Percentiles rank a stretch among this genome's conserved stretches.
Evolutionary conservation across 2,888 invertebrate genomes (phyloP).

Genomic region (Nyleta sp.): DNA sequence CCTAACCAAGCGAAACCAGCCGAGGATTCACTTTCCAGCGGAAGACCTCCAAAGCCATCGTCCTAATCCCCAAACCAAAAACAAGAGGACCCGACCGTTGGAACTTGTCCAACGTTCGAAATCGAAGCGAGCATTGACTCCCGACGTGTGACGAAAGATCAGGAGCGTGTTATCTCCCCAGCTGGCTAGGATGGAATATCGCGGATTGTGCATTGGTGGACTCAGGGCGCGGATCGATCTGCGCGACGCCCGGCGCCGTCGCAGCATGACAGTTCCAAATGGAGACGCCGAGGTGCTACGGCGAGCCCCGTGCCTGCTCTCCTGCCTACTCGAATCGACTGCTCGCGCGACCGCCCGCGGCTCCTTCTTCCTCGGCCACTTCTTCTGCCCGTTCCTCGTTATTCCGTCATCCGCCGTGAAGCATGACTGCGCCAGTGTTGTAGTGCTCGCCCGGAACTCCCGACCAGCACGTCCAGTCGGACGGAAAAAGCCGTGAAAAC

Average conservation of each 20-base stretch:
- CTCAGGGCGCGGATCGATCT: slow-evolving; percentile 61
- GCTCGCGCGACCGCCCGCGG: slow-evolving; percentile 32
- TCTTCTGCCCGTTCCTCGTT: slow-evolving; percentile 17
- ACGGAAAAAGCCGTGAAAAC: slow-evolving; percentile 19
- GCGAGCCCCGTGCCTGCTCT: slow-evolving; percentile 53
- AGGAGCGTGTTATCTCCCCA: slow-evolving; percentile 38
- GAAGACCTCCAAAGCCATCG: no score
- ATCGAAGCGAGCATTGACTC: slow-evolving; percentile 9
- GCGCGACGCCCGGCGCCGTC: slow-evolving; percentile 63
- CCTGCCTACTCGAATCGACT: slow-evolving; percentile 52
- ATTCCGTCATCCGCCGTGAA: slow-evolving; percentile 28
- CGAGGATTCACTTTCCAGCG: no score
- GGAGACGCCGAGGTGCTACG: slow-evolving; percentile 61
- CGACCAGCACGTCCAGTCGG: not conserved
- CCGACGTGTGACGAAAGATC: not conserved
- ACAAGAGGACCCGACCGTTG: no score
- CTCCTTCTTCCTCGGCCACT: slow-evolving; percentile 33
- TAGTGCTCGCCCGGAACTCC: slow-evolving; percentile 13
- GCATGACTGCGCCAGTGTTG: slow-evolving; percentile 17
- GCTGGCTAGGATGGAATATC: slow-evolving; percentile 49
- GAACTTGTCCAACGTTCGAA: no score
- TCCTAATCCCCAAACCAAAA: no score
- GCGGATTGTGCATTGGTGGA: slow-evolving; percentile 53
- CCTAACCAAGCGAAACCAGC: no score
- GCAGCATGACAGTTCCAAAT: slow-evolving; percentile 64